Evolutionary conservation across 1,140 invertebrate species (phyloP).

Genomic region (Drosophila funebris): DNA sequence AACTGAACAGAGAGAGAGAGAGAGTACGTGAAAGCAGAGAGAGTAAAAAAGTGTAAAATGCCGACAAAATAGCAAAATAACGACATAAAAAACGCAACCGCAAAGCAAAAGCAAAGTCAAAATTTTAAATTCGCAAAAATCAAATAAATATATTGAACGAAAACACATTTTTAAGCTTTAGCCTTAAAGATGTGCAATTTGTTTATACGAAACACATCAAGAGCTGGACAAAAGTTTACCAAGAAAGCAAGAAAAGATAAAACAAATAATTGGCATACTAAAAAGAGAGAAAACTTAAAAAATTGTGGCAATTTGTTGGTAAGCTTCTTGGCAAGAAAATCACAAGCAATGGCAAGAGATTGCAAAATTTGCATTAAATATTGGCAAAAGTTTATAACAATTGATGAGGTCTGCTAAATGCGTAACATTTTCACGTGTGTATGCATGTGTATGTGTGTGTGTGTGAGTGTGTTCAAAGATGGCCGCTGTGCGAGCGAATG

Average conservation of each 20-base stretch:
- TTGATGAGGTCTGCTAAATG: conserved; percentile 4
- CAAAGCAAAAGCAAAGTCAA: conserved; percentile 40
- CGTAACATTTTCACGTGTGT: conserved; percentile 19
- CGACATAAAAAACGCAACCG: conserved; percentile 19
- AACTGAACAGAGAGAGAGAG: conserved; percentile 32
- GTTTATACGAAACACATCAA: conserved; percentile 25
- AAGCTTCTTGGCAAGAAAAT: conserved; percentile 55
- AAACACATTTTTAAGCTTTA: not conserved
- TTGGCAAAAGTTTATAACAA: not conserved
- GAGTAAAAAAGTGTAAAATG: conserved; percentile 59
- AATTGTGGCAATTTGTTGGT: conserved; percentile 39
- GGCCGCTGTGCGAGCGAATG: conserved; percentile 52
- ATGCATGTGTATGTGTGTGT: conserved; percentile 6
- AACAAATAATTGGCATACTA: conserved; percentile 56
- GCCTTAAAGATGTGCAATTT: conserved; percentile 3
- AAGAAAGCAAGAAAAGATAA: conserved; percentile 36
- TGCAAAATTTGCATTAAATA: conserved; percentile 4
- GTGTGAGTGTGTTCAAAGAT: conserved; percentile 53
- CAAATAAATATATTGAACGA: not conserved
- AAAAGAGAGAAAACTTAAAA: conserved; percentile 5
- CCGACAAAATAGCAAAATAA: conserved; percentile 69
- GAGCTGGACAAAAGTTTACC: conserved; percentile 63
- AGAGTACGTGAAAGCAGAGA: conserved; percentile 30
- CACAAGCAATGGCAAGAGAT: conserved; percentile 25
- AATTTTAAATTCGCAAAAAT: conserved; percentile 24